Evolutionary conservation across 2,113 vertebrate genomes (phyloP).

Genomic region (Emydocephalus ijimae): DNA sequence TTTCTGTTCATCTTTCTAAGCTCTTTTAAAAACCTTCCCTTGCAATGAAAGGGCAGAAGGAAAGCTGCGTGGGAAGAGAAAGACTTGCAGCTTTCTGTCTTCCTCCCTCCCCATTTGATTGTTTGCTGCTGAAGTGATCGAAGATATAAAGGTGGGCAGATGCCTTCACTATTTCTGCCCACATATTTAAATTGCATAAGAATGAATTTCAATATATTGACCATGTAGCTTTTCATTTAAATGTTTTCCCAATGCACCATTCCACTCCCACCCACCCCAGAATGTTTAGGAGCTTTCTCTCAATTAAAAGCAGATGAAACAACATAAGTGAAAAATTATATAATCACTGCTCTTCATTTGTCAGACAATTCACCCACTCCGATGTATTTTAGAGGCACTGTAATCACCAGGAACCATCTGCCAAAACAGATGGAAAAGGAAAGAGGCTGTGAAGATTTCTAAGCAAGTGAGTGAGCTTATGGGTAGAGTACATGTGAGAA

Average conservation of each 20-base stretch:
- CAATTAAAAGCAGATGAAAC: slow-evolving; percentile 31
- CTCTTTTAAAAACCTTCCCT: neutral
- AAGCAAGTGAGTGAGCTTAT: neutral
- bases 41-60: neutral
- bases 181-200: slow-evolving; percentile 3
- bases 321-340: slow-evolving; percentile 20
- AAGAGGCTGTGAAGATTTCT: slow-evolving; percentile 19
- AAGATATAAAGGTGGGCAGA: neutral
- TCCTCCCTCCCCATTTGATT: neutral
- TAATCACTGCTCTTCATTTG: slow-evolving; percentile 35
- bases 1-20: neutral
- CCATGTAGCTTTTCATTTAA: neutral
- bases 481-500: neutral
- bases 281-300: neutral
- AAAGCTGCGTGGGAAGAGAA: neutral
- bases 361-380: slow-evolving; percentile 42
- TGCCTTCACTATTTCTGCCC: neutral
- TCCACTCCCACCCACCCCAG: neutral
- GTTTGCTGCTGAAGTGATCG: neutral
- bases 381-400: slow-evolving; percentile 5
- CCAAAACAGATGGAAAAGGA: neutral
- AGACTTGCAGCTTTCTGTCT: neutral
- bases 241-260: accelerated
- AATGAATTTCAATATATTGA: neutral
- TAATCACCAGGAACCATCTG: slow-evolving; percentile 44